phyloP scores from a whole-genome alignment of 2,888 invertebrate species.

The Torymus aiolomorphi region DNA sequence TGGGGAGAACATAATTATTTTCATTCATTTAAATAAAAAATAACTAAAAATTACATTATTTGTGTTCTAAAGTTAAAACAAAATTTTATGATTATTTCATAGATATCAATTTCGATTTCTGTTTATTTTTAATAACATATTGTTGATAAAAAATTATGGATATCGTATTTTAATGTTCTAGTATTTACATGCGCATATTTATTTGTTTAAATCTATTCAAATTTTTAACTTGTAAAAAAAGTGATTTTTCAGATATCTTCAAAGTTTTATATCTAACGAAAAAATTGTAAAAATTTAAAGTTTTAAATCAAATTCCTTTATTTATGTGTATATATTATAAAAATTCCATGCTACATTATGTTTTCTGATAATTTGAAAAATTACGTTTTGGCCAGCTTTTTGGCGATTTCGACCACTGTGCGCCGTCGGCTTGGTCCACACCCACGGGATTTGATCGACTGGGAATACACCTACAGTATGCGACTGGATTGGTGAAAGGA shows the following conservation, averaged over 20 bases:
- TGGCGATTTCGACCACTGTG: too few species aligned
- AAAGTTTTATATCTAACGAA: too few species aligned
- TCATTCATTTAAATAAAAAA: constrained; percentile 6
- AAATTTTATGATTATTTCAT: background rate
- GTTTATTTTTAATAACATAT: background rate
- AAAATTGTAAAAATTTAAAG: too few species aligned
- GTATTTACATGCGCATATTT: background rate
- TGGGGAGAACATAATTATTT: background rate
- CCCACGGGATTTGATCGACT: too few species aligned
- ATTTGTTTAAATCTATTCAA: background rate
- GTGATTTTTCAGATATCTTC: background rate
- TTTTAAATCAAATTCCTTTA: too few species aligned
- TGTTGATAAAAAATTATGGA: background rate
- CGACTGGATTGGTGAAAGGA: too few species aligned
- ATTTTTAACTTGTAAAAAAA: background rate
- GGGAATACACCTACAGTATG: too few species aligned
- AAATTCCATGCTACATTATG: too few species aligned
- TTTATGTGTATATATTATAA: too few species aligned
- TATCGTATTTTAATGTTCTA: background rate
- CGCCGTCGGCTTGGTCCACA: too few species aligned
- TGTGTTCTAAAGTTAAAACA: background rate
- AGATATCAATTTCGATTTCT: background rate
- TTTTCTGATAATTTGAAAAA: too few species aligned
- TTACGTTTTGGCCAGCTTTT: too few species aligned
- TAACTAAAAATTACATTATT: constrained; percentile 1